These are phyloP conservation scores for Leptonema lineaticorne DNA, from an alignment of 1,140 invertebrate genomes.

Conservation along the genomic window DNA sequence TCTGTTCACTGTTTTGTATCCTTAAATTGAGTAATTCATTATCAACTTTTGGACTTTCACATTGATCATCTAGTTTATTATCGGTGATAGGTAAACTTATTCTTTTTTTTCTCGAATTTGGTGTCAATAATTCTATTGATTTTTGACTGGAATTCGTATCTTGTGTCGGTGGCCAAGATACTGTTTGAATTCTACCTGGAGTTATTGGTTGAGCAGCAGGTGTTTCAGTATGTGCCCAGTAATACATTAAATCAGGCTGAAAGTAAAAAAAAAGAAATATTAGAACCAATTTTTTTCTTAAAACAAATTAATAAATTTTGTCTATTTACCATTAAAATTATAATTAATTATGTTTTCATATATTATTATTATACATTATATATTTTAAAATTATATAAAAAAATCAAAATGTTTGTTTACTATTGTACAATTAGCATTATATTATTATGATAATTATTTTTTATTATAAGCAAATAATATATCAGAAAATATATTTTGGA, in stretches of 20 bases:
- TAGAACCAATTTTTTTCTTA: no score
- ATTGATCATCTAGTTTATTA: conserved; percentile 28
- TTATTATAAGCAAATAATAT: neutral
- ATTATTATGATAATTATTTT: neutral
- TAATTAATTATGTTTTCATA: no score
- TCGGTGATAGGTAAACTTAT: conserved; percentile 11
- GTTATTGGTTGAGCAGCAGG: conserved; percentile 65
- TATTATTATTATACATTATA: no score
- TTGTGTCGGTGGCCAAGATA: conserved; percentile 49
- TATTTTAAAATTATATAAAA: neutral
- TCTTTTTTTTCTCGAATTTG: conserved; percentile 38
- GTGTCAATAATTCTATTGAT: conserved; percentile 40
- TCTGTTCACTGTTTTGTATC: conserved; percentile 46
- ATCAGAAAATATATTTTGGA: neutral
- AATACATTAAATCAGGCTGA: conserved; percentile 85
- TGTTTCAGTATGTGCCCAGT: conserved; percentile 79
- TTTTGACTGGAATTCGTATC: conserved; percentile 38
- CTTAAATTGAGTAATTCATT: conserved; percentile 50
- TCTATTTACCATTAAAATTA: no score
- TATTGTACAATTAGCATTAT: neutral
- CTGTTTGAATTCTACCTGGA: conserved; percentile 61
- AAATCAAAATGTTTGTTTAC: neutral
- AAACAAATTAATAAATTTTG: no score
- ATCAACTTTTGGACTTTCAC: conserved; percentile 47
- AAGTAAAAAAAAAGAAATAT: conserved; percentile 50